Evolutionary conservation across 2,113 vertebrate species (phyloP), one percentile per base, ranked within the genome.

Genomic region (Saccopteryx leptura): DNA sequence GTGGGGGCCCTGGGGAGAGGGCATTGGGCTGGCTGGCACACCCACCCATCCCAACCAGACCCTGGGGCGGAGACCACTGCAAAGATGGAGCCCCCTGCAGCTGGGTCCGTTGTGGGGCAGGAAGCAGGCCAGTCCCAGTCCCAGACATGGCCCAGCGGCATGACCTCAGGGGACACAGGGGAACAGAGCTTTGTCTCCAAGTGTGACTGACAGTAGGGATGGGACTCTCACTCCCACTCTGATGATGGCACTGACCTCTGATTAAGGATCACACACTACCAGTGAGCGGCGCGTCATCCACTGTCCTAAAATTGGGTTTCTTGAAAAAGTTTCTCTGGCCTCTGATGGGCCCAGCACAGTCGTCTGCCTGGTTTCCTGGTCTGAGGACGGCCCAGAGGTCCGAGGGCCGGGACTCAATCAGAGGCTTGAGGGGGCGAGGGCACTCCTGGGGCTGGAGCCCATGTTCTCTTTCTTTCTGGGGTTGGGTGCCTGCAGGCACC

Each of bases 371-470:
- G 13, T 65, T 68, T 83, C 39, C 39, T 46, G 63, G 23, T 46
- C 54, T 24, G 69, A 78, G 68, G 28, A 65, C 7, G 11, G 54
- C 60, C 39, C 54, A 28, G 74, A 33, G 31, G 21, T 26, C 11
- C 0, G 23, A 7, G 5, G 18, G 24, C 50, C 18, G 13, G 60
- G 33, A 23, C 0, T 19, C 9, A 2, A 11, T 39, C 0, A 0
- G 2, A 39, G 79, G 46, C 14, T 39, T 26, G 7, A 58, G 31
- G 18, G 17, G 72, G 4, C 46, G 23, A 18, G 28, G 58, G 52
- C 3, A 13, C 46, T 74, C 21, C 52, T 15, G 15, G 2, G 19
- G 23, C 14, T 7, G n/a, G 63, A 7, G 14, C 33, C 7, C 2
- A 2, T 9, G 26, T 63, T 24, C 28, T 61, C 31, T 26, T 39